phyloP scores from a whole-genome alignment of 64 coral and sea anemone species.

The Catalaphyllia jardinei region DNA sequence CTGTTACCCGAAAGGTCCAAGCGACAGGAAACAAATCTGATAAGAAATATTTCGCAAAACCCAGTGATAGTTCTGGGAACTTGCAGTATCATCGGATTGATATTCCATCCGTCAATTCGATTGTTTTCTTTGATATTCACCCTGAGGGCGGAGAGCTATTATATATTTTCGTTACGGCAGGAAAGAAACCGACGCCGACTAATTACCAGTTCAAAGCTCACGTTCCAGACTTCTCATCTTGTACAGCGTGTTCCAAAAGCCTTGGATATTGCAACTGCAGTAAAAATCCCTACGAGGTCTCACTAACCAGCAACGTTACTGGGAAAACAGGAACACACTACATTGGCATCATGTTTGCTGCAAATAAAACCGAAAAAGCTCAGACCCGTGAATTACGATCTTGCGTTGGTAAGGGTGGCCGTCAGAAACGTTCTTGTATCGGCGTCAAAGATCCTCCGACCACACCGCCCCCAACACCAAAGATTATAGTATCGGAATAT shows the following conservation, averaged over 20 bases:
- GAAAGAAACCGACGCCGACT: slow-evolving; percentile 30
- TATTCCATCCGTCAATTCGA: slow-evolving; percentile 25
- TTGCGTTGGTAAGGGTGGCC: slow-evolving; percentile 4
- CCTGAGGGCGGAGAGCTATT: slow-evolving; percentile 12
- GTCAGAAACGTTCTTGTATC: slow-evolving; percentile 61
- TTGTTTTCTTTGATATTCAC: slow-evolving; percentile 34
- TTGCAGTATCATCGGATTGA: slow-evolving; percentile 57
- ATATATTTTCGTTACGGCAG: slow-evolving; percentile 36
- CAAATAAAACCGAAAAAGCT: not conserved
- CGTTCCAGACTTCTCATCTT: slow-evolving; percentile 54
- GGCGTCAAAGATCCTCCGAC: slow-evolving; percentile 68
- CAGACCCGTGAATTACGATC: not conserved
- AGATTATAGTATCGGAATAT: slow-evolving; percentile 30
- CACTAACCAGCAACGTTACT: slow-evolving; percentile 45
- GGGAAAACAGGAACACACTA: slow-evolving; percentile 40
- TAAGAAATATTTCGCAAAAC: slow-evolving; percentile 49
- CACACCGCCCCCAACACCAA: slow-evolving; percentile 61
- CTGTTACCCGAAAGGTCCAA: slow-evolving; percentile 13
- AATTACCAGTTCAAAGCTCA: slow-evolving; percentile 36
- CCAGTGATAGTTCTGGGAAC: slow-evolving; percentile 44
- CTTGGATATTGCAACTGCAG: slow-evolving; percentile 27
- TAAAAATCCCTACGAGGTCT: slow-evolving; percentile 32
- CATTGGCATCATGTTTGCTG: slow-evolving; percentile 46
- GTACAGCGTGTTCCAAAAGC: not conserved
- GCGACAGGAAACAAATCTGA: not conserved